Evolutionary conservation across 2,888 invertebrate species (phyloP), one percentile per base, ranked within the genome.

Genomic region (Drosophila lacicola): DNA sequence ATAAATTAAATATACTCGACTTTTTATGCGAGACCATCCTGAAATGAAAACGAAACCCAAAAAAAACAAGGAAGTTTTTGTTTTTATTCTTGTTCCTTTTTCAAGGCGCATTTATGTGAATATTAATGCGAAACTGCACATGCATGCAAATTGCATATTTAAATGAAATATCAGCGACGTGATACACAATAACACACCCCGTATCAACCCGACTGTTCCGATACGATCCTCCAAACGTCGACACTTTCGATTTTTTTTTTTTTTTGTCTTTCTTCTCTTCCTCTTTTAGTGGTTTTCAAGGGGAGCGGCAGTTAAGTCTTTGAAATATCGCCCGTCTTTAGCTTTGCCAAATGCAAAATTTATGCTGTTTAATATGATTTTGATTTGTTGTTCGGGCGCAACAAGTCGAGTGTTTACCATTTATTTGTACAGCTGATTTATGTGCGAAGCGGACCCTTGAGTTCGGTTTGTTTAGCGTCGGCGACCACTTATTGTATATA

Each of bases 61-160:
- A 50, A 42, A 51, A 61, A 58, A 51, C 25, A 46, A 67, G 72
- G 74, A 80, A 77, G 60, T 55, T 5, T n/a, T 51, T 8, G 2
- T 33, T 55, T 25, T 8, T 50, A 19, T 11, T 42, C 9, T 10
- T 46, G 21, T 45, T 33, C 17, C 19, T 14, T 44, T 50, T 45
- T 44, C 49, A 58, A 72, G 60, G 61, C 53, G 46, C 44, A 41
- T 57, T 57, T 44, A 21, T 44, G 14, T 47, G 53, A 60, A 82
- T 58, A 60, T 36, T 39, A 78, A 76, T 82, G 72, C 79, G 74
- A 76, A 71, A 85, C 79, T 72, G 86, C 70, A 60, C 54, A 57
- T 68, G 73, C 80, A 82, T 82, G 88, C 88, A 82, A 83, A 85
- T 82, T 71, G 36, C 70, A 74, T 74, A 76, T 88, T 76, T 76